Evolutionary conservation across 2,888 invertebrate species (phyloP).

Genomic region (Zaprionus obscuricornis): DNA sequence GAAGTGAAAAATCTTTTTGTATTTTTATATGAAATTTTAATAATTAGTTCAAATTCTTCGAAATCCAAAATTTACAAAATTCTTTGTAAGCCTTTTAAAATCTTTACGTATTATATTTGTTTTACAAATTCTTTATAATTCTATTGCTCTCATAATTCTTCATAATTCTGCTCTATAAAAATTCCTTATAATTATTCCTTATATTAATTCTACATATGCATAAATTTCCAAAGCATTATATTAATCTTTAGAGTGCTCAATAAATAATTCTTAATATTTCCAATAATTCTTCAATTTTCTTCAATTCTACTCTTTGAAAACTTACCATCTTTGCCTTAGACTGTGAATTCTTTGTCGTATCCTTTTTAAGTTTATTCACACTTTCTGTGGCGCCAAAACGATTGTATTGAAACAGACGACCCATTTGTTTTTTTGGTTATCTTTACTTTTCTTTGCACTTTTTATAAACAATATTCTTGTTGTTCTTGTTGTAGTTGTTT

Average conservation of each 20-base stretch:
- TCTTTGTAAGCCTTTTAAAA: no score
- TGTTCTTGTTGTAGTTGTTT: not conserved
- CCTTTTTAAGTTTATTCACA: constrained; percentile 66
- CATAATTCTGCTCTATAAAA: constrained; percentile 4
- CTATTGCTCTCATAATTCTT: no score
- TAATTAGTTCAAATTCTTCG: no score
- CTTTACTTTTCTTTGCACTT: constrained; percentile 56
- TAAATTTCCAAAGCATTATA: no score
- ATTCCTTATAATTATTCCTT: not conserved
- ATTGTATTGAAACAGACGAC: constrained; percentile 81
- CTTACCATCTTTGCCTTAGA: constrained; percentile 70
- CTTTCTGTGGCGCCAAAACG: constrained; percentile 73
- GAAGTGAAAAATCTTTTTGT: no score
- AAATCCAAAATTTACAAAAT: no score
- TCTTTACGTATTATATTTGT: no score
- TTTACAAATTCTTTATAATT: no score
- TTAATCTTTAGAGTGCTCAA: no score
- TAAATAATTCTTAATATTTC: not conserved
- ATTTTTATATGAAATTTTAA: no score
- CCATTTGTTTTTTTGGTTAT: constrained; percentile 68
- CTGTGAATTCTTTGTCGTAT: constrained; percentile 56
- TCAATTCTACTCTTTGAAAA: not conserved
- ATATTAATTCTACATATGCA: no score
- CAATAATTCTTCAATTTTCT: not conserved
- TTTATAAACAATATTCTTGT: constrained; percentile 47